Conservation (phyloP, 1,140 invertebrate species). For the Eumaeus atala region DNA sequence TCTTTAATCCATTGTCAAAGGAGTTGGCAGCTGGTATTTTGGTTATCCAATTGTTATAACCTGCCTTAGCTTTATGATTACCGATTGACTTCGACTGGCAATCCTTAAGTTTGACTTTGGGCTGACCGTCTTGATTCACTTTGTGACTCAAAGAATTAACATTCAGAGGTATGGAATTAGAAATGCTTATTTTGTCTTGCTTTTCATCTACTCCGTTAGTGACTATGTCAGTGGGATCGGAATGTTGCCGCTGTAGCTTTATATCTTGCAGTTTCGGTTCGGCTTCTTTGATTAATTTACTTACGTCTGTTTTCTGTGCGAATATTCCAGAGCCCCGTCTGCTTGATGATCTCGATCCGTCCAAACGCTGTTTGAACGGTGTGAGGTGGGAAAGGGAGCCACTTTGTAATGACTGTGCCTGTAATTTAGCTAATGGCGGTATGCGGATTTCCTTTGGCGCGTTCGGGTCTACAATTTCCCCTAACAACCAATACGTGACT, state of each 20-base stretch:
- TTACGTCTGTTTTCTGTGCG: constrained; percentile 39
- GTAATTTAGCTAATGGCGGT: constrained; percentile 39
- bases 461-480: constrained; percentile 75
- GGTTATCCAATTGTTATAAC: constrained; percentile 70
- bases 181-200: constrained; percentile 48
- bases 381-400: constrained; percentile 60
- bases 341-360: constrained; percentile 57
- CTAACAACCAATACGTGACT: constrained; percentile 93
- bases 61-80: constrained; percentile 60
- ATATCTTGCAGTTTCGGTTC: constrained; percentile 53
- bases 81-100: constrained; percentile 44
- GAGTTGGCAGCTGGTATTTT: constrained; percentile 62
- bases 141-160: constrained; percentile 59
- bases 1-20: constrained; percentile 57
- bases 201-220: constrained; percentile 54
- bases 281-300: constrained; percentile 54
- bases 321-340: constrained; percentile 63
- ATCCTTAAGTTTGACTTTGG: constrained; percentile 62
- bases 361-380: constrained; percentile 57
- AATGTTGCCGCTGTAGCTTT: constrained; percentile 55
- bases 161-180: constrained; percentile 56
- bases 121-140: constrained; percentile 43
- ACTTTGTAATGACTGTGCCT: constrained; percentile 46
- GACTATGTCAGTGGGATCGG: constrained; percentile 52
- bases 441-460: constrained; percentile 41